A percentile compares a stretch with the other conserved stretches of the same genome.
Conservation (phyloP, 2,888 invertebrate species). For the Hypselothyrea guttata region DNA sequence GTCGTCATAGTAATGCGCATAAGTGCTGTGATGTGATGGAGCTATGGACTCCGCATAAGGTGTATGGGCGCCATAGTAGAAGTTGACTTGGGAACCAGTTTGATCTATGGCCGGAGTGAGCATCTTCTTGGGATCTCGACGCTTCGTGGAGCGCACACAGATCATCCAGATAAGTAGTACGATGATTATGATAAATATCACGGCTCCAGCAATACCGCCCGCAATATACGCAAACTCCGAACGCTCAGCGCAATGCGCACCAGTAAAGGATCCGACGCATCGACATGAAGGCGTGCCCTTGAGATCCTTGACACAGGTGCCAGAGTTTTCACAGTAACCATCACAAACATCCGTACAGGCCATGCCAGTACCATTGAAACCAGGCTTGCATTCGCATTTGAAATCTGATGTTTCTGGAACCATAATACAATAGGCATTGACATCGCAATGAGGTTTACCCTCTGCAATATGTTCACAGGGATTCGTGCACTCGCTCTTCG, state of each 20-base stretch:
- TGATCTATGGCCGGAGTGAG: slow-evolving; percentile 94
- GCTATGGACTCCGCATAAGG: slow-evolving; percentile 98
- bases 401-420: slow-evolving; percentile 92
- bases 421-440: slow-evolving; percentile 93
- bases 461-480: slow-evolving; percentile 91
- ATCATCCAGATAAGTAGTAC: slow-evolving; percentile 98
- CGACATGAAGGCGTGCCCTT: slow-evolving; percentile 93
- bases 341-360: slow-evolving; percentile 92
- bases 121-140: slow-evolving; percentile 95
- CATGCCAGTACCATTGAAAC: slow-evolving; percentile 94
- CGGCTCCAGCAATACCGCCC: slow-evolving; percentile 96
- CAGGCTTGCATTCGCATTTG: slow-evolving; percentile 96
- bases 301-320: slow-evolving; percentile 91
- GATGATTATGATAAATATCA: slow-evolving; percentile 95
- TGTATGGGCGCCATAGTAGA: slow-evolving; percentile 97
- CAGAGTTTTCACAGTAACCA: slow-evolving; percentile 94
- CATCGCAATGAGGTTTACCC: slow-evolving; percentile 92
- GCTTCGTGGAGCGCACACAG: slow-evolving; percentile 93
- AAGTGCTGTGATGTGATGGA: slow-evolving; percentile 96
- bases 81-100: slow-evolving; percentile 96
- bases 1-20: slow-evolving; percentile 97
- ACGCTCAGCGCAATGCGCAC: slow-evolving; percentile 93
- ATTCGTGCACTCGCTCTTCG: slow-evolving; percentile 92
- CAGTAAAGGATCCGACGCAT: slow-evolving; percentile 95
- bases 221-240: slow-evolving; percentile 98